Evolutionary conservation across 2,113 vertebrate species (phyloP), one percentile per base, ranked within the genome.

Genomic region (Onychorhynchus coronatus): DNA sequence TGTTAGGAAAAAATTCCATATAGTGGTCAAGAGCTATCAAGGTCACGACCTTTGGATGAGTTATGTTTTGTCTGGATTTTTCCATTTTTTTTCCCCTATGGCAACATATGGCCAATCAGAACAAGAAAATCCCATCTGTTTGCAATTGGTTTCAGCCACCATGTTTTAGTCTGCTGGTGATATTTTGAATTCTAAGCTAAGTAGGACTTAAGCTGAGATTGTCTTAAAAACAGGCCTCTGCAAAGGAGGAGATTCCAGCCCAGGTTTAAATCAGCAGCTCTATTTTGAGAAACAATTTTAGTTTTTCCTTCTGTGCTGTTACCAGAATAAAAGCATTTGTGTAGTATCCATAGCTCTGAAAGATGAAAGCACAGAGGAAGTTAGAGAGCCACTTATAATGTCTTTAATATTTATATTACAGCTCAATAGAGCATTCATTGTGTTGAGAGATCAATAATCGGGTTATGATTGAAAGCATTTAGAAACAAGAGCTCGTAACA

Each of bases 71-170:
- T 95, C 90, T 79, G 86, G 81, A 96, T 90, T 96, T 85, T 87
- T 89, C 85, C 23, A 41, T 91, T 95, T 96, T 94, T 96, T 97
- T 93, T 68, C 50, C 50, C 50, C 93, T 93, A 68, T 75, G 80
- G 95, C 42, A 96, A 95, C 96, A 97, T 88, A 91, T 95, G 94
- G 96, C 86, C 80, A 88, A 95, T 95, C 86, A 89, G 95, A 97
- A 90, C 25, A 92, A 89, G 84, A 91, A 95, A 92, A 85, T 78
- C 79, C 93, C 95, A 97, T 97, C 95, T 97, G 95, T 95, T 96
- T 97, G 94, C 81, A 95, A 96, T 97, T 97, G 95, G 55, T 83
- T 92, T 81, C 72, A 94, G 91, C 95, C 85, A 94, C 92, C 88
- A 93, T 47, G 88, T 80, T 95, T 89, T 82, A 93, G 91, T 72